Evolutionary conservation across 1,140 invertebrate species (phyloP), one percentile per base, ranked within the genome.

Genomic region (Arctopsyche grandis): DNA sequence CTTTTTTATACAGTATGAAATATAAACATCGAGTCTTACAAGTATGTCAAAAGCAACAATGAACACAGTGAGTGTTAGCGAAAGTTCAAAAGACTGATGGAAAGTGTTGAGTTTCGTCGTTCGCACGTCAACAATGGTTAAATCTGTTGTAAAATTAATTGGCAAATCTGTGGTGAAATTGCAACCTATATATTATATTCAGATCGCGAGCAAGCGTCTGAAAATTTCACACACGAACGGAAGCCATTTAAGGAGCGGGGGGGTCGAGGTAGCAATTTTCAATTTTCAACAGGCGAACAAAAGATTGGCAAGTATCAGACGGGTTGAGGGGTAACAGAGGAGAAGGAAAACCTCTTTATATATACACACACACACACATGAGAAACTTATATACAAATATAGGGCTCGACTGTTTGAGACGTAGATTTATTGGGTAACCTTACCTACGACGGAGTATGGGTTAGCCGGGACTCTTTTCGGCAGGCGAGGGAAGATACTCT

Each of bases 351-450:
- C 63, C 63, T 22, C 24, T 66, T 66, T 24, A 9, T 26, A 66
- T 22, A 60, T 10, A 60, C 21, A 26, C 12, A 66, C 10, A 66
- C 14, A 26, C 21, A 26, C 22, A 29, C 19, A 29, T 26, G 10
- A 21, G 24, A 24, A 66, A 66, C 22, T 66, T 66, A 66, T 22
- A 24, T 29, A 26, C 22, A 29, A 66, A 66, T 71, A 71, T 46
- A 48, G 4, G 69, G 9, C 69, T 24, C 43, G 38, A 71, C n/a
- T 71, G 69, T 71, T 71, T 48, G 69, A 71, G 69, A 71, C 69
- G 44, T 71, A 38, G 69, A 71, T 71, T 71, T 71, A 71, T 71
- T 71, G 69, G 26, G 38, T 29, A 29, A 22, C 69, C 69, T 22
- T 66, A 21, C 60, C 69, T 10, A 19, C 5, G 69, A 38, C 69